Evolutionary conservation across 2,797 vertebrate genomes (phyloP).

Genomic region (Lithobates sylvaticus): DNA sequence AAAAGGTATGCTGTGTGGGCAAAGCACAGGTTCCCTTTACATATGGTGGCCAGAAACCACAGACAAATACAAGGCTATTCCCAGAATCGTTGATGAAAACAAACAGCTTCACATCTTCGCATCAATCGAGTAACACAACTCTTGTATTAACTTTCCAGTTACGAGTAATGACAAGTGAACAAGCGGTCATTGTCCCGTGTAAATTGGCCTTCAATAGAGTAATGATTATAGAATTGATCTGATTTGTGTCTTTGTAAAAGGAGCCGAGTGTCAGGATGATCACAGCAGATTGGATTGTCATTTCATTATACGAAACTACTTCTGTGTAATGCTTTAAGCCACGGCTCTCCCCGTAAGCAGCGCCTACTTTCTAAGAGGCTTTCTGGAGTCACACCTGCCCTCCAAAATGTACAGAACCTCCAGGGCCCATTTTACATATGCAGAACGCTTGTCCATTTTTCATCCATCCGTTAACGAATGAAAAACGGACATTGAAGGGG

Average conservation of each 20-base stretch:
- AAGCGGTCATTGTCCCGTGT: conserved; percentile 32
- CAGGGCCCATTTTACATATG: neutral
- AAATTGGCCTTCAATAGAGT: conserved; percentile 42
- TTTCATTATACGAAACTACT: conserved; percentile 50
- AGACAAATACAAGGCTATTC: neutral
- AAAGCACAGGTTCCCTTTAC: no score
- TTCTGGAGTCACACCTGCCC: conserved; percentile 39
- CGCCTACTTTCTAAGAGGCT: conserved; percentile 36
- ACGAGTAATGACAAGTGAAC: conserved; percentile 14
- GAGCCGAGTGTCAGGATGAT: neutral
- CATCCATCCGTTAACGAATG: no score
- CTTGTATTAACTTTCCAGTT: neutral
- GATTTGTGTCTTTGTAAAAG: conserved; percentile 29
- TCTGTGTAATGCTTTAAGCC: conserved; percentile 52
- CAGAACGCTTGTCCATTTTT: no score
- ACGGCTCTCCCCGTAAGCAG: conserved; percentile 32
- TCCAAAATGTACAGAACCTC: neutral
- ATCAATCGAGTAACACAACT: neutral
- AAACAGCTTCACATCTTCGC: neutral
- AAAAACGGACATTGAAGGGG: no score
- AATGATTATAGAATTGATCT: conserved; percentile 45
- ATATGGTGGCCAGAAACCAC: no score
- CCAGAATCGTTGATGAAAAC: neutral
- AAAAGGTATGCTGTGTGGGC: no score
- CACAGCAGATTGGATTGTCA: conserved; percentile 33